Conservation (phyloP, 2,888 invertebrate genomes). For the Polietes domitor region DNA sequence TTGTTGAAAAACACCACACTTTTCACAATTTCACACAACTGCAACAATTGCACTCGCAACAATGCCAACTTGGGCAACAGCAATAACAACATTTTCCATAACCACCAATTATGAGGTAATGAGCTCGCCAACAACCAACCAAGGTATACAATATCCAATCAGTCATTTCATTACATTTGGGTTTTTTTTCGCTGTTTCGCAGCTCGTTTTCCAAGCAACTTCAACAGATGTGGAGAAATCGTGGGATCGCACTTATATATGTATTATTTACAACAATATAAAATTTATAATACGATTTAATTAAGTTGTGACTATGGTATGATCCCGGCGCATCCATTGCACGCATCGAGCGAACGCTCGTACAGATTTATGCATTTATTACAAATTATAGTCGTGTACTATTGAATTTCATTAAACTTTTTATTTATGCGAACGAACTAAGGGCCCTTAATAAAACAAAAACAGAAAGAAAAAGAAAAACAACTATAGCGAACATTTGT, state of each 20-base stretch:
- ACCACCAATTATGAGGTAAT: slow-evolving; percentile 67
- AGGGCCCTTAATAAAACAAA: background rate
- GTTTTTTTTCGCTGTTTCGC: slow-evolving; percentile 28
- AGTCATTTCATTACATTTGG: slow-evolving; percentile 60
- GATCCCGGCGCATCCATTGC: background rate
- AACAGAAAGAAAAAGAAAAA: background rate
- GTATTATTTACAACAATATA: background rate
- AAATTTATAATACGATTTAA: slow-evolving; percentile 29
- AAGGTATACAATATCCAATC: slow-evolving; percentile 66
- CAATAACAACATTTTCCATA: slow-evolving; percentile 60
- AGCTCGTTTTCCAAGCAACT: slow-evolving; percentile 7
- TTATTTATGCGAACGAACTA: background rate
- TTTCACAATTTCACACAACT: slow-evolving; percentile 47
- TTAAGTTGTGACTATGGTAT: slow-evolving; percentile 6
- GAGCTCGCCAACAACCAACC: no score
- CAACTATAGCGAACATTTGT: background rate
- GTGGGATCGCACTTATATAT: slow-evolving; percentile 56
- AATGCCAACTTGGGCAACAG: slow-evolving; percentile 34
- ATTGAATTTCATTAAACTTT: slow-evolving; percentile 32
- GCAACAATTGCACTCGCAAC: slow-evolving; percentile 37
- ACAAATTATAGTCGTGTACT: slow-evolving; percentile 8
- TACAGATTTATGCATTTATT: slow-evolving; percentile 25
- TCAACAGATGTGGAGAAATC: slow-evolving; percentile 54
- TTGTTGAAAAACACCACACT: slow-evolving; percentile 24
- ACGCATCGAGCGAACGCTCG: background rate